These are phyloP conservation scores for Typhlichthys eigenmanni DNA, from an alignment of 2,797 vertebrate species.

Conservation along the genomic window DNA sequence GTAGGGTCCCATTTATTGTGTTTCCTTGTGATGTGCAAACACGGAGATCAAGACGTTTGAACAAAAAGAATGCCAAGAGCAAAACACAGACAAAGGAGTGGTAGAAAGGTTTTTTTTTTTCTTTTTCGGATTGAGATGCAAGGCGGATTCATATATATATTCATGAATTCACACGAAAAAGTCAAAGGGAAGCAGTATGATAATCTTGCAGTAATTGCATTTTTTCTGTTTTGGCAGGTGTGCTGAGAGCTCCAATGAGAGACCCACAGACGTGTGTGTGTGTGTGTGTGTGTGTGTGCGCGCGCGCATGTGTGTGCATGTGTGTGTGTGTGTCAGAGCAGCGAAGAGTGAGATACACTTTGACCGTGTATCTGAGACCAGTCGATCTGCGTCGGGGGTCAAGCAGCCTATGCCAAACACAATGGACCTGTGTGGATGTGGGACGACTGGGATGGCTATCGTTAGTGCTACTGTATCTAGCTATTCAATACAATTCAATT, in stretches of 20 bases:
- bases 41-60: slow-evolving; percentile 37
- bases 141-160: slow-evolving; percentile 76
- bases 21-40: slow-evolving; percentile 48
- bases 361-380: slow-evolving; percentile 55
- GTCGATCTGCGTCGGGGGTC: slow-evolving; percentile 59
- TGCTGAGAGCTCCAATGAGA: slow-evolving; percentile 49
- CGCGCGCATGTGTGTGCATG: not conserved
- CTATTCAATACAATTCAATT: too few relatives aligned
- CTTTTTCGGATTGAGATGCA: slow-evolving; percentile 70
- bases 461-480: slow-evolving; percentile 26
- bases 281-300: not conserved
- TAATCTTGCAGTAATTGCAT: slow-evolving; percentile 76
- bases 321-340: slow-evolving; percentile 32
- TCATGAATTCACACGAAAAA: slow-evolving; percentile 78
- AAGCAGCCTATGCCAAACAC: slow-evolving; percentile 32
- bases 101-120: slow-evolving; percentile 31
- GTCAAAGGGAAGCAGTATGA: slow-evolving; percentile 77
- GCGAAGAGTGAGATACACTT: slow-evolving; percentile 50
- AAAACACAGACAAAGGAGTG: slow-evolving; percentile 48
- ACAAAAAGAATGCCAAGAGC: slow-evolving; percentile 61
- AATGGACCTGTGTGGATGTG: slow-evolving; percentile 5
- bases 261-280: slow-evolving; percentile 16
- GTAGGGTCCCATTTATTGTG: slow-evolving; percentile 20
- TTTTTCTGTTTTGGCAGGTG: slow-evolving; percentile 66
- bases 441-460: slow-evolving; percentile 51